Conservation (phyloP, 2,113 vertebrate genomes). For the Silurus meridionalis region DNA sequence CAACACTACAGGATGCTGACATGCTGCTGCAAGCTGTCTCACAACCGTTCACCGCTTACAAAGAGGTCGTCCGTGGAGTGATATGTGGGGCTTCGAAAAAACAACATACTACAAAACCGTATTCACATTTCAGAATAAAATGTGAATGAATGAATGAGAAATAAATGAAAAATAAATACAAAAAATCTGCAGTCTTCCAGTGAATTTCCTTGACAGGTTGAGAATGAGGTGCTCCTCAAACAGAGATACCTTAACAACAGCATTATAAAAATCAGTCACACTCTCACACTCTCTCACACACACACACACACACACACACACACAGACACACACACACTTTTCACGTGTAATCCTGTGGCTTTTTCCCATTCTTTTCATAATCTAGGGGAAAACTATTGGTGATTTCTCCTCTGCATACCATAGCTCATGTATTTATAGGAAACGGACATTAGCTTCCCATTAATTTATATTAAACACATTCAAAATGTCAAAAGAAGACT, state of each 20-base stretch:
- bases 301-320: slow-evolving; percentile 2
- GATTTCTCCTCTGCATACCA: not conserved
- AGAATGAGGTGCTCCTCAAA: not conserved
- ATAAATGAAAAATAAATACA: slow-evolving; percentile 6
- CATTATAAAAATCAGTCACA: not conserved
- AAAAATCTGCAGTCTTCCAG: slow-evolving; percentile 24
- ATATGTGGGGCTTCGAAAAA: not conserved
- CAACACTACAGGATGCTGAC: slow-evolving; percentile 58
- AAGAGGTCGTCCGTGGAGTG: not conserved
- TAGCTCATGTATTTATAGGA: not conserved
- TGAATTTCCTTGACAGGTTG: slow-evolving; percentile 16
- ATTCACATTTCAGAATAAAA: slow-evolving; percentile 41
- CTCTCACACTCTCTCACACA: not conserved
- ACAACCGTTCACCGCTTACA: slow-evolving; percentile 37
- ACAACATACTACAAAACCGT: slow-evolving; percentile 20
- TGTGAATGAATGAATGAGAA: not conserved
- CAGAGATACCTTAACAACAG: not conserved
- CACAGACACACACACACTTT: not conserved
- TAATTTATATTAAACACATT: slow-evolving; percentile 21
- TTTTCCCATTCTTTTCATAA: not conserved
- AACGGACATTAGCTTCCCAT: not conserved
- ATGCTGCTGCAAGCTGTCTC: slow-evolving; percentile 61
- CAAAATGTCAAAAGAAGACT: slow-evolving; percentile 33
- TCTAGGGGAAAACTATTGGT: not conserved
- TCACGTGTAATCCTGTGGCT: not conserved